These are phyloP conservation scores for Manis crassicaudata DNA, from an alignment of 2,797 vertebrate genomes.

Conservation along the genomic window DNA sequence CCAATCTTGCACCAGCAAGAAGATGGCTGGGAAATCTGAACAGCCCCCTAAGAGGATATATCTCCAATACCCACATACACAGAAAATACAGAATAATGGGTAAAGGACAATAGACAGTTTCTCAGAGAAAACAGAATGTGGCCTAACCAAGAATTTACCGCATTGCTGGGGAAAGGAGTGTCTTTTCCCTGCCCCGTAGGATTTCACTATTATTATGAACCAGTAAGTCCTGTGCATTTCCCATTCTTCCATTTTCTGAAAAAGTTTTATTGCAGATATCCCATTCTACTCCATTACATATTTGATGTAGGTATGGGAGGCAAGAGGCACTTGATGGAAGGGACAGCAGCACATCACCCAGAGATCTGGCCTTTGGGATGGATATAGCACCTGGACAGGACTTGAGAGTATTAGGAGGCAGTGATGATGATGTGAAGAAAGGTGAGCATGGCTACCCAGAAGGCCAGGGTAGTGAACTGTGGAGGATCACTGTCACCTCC, in stretches of 20 bases:
- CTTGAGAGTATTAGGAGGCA: not conserved
- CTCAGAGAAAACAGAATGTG: not conserved
- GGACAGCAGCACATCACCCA: not conserved
- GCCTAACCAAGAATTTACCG: not conserved
- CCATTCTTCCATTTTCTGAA: not conserved
- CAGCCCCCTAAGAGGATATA: not conserved
- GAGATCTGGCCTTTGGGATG: not conserved
- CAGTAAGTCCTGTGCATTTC: not conserved
- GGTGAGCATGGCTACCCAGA: not conserved
- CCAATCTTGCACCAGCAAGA: not conserved
- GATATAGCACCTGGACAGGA: not conserved
- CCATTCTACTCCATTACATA: not conserved
- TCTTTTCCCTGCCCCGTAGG: not conserved
- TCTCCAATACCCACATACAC: not conserved
- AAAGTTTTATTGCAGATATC: not conserved
- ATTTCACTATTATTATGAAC: not conserved
- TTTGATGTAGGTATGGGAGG: not conserved
- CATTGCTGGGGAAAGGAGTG: not conserved
- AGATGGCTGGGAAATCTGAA: not conserved
- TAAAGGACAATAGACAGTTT: not conserved
- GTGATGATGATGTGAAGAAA: not conserved
- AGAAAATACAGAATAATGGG: not conserved
- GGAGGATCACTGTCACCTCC: not conserved
- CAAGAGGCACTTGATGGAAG: not conserved
- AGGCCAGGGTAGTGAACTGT: not conserved